Percentiles rank a stretch among this genome's conserved stretches.
Evolutionary conservation across 2,113 vertebrate species (phyloP).

Genomic region (Indicator maculatus): DNA sequence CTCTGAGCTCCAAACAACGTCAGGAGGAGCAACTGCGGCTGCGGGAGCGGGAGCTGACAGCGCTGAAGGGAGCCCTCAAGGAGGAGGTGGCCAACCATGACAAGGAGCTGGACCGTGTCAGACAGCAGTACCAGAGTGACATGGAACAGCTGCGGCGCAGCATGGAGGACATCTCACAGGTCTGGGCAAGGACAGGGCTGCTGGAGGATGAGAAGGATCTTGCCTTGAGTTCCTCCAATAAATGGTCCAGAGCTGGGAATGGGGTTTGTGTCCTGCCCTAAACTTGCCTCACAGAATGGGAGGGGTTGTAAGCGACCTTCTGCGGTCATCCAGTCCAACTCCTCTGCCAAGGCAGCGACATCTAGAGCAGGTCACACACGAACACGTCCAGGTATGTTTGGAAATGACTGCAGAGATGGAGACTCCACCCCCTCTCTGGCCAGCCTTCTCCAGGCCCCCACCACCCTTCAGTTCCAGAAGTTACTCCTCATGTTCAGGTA

Average conservation of each 20-base stretch:
- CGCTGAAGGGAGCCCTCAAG: conserved; percentile 92
- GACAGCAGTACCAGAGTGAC: conserved; percentile 87
- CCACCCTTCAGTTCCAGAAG: too few relatives aligned
- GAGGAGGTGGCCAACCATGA: conserved; percentile 92
- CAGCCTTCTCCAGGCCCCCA: too few relatives aligned
- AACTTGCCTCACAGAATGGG: too few relatives aligned
- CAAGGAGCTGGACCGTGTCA: conserved; percentile 85
- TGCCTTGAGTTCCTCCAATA: neutral
- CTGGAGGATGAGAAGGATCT: neutral
- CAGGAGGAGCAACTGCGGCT: conserved; percentile 85
- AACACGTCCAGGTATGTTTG: too few relatives aligned
- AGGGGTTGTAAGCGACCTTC: too few relatives aligned
- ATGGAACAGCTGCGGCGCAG: conserved; percentile 87
- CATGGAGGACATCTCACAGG: conserved; percentile 89
- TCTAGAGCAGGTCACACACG: too few relatives aligned
- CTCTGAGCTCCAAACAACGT: conserved; percentile 74
- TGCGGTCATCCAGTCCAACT: too few relatives aligned
- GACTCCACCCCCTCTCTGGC: too few relatives aligned
- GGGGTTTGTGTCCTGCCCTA: neutral
- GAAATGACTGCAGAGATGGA: too few relatives aligned
- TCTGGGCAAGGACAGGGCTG: neutral
- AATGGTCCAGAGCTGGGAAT: neutral
- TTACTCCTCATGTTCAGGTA: too few relatives aligned
- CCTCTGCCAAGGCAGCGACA: too few relatives aligned
- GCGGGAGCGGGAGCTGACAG: conserved; percentile 89